Percentiles rank a stretch among this genome's conserved stretches.
Evolutionary conservation across 2,113 vertebrate genomes (phyloP).

Genomic region (Phalacrocorax carbo): DNA sequence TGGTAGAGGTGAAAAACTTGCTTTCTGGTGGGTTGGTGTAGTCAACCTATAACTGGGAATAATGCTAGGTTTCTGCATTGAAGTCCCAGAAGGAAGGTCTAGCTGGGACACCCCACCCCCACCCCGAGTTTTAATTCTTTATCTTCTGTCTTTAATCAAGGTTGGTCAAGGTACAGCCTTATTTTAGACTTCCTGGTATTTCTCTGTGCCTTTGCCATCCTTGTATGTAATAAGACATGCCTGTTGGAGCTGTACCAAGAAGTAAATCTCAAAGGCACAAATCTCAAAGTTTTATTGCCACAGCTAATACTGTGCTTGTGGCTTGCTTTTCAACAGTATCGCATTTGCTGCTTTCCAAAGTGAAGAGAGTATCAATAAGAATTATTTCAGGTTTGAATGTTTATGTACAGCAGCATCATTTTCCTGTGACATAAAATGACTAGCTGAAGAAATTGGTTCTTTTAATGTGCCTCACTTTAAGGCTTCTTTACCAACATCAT

Average conservation of each 20-base stretch:
- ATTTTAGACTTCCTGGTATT: background rate
- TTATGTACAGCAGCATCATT: background rate
- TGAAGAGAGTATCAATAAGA: background rate
- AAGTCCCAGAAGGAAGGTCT: background rate
- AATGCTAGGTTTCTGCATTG: background rate
- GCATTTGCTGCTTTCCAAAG: background rate
- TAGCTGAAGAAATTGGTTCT: background rate
- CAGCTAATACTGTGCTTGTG: background rate
- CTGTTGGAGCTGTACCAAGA: background rate
- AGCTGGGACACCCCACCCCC: background rate
- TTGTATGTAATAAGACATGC: background rate
- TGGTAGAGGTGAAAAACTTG: background rate
- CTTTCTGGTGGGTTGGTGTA: background rate
- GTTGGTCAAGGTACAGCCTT: background rate
- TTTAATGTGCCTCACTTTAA: background rate
- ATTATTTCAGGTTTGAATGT: background rate
- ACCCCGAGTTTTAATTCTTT: background rate
- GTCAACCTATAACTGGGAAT: background rate
- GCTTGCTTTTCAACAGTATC: background rate
- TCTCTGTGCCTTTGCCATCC: background rate
- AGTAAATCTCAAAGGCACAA: background rate
- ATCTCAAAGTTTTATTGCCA: background rate
- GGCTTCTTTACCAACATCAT: background rate
- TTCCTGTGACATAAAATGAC: background rate
- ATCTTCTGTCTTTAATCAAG: background rate